Base-by-base conservation (phyloP, 2,113 vertebrate genomes). In the Mus pahari region DNA sequence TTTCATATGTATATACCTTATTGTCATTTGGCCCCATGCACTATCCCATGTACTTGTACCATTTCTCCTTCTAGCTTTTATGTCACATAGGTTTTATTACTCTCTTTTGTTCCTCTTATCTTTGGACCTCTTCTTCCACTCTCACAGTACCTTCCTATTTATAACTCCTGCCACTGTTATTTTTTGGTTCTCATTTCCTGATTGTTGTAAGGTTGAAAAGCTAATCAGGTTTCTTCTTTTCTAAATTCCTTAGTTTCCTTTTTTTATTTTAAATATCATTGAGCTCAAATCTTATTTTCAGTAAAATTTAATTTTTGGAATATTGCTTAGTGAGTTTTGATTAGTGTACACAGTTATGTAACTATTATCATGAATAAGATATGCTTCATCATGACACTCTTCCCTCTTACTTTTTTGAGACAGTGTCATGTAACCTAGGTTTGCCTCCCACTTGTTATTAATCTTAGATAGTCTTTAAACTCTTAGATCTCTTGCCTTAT, bases 161-260 rank as follows among this genome's bases (percentile, higher is more conserved):
- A 14, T 28, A 84, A 42, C 42, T 31, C 58, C n/a, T 45, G 26
- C 13, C 13, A 4, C 24, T 28, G 14, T 11, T 90, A 31, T 66
- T 94, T 92, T 86, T 86, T 77, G 17, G 66, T 81, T 92, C 92
- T 17, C 19, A 70, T 64, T 94, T 86, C 42, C 31, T 71, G 50
- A 55, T 55, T 64, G 33, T 86, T 64, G 75, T 68, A 75, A 93
- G 50, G 2, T 89, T 95, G 50, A 93, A 78, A 9, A 42, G 33
- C 28, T 36, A 48, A 81, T 70, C 45, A 22, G 28, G 55, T 45
- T 45, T 88, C 20, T 68, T 39, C n/a, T 45, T 79, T 93, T 88
- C 31, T 88, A 70, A 93, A 60, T 45, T 45, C 39, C 36, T 60
- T 82, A 31, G 28, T 31, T 45, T 60, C 62, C n/a, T 22, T 39